Evolutionary conservation across 2,888 invertebrate species (phyloP), one percentile per base, ranked within the genome.

Genomic region (Rhaphigaster nebulosa): DNA sequence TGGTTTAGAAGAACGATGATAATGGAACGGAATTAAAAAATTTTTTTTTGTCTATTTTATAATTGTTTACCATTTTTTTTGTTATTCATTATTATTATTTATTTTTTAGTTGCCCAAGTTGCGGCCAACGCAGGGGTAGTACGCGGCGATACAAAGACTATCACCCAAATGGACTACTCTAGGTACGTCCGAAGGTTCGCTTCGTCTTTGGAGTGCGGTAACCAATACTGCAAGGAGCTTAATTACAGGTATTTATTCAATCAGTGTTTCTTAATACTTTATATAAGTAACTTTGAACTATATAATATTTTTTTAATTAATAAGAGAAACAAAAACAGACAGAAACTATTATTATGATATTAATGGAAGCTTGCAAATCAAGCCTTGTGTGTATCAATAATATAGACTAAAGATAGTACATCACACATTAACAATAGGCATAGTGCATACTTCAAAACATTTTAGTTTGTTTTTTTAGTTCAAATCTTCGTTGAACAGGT

Each of bases 131-230:
- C 91, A 52, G 90, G 91, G 60, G 91, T 91, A 13, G 90, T 90
- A 76, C 89, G 92, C 54, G 88, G 92, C 34, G 92, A 92, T 90
- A 89, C 91, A 93, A 92, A 94, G 94, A 92, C 93, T 93, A 88
- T 94, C 94, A 87, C 92, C 60, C 92, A 94, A 93, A 95, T 97
- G 92, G 98, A 98, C 94, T 98, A 98, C 94, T 97, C 97, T 84
- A 96, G 97, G 94, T 98, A 98, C 94, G 97, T 98, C 92, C 96
- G 97, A 94, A 96, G 97, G 93, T 98, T 96, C 94, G 95, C 96
- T 89, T 97, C 96, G 90, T 96, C 97, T 2, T 94, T 96, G 92
- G 98, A 98, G 94, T 98, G 98, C 93, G 97, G 97, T 29, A 96
- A 96, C 91, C 95, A 96, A 60, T 97, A 97, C 94, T 98, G 98